These are phyloP conservation scores for Limanda limanda DNA, from an alignment of 2,113 vertebrate species.

Conservation along the genomic window DNA sequence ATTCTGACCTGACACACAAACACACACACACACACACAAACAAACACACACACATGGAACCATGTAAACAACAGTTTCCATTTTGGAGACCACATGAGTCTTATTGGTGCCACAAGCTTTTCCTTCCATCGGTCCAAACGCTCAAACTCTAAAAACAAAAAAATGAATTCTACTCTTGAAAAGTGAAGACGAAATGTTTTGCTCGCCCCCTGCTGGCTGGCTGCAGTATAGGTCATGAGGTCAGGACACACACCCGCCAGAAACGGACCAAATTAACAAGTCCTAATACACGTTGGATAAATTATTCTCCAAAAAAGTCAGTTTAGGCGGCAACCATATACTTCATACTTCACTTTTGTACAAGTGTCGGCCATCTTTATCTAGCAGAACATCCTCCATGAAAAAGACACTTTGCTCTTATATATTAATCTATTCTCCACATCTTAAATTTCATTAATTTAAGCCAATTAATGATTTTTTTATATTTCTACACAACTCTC, in stretches of 20 bases:
- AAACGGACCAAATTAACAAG: too few species aligned
- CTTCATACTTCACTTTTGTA: not conserved
- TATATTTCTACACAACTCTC: not conserved
- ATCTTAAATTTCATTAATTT: not conserved
- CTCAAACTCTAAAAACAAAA: not conserved
- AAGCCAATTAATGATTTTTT: not conserved
- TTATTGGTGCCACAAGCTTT: constrained; percentile 1
- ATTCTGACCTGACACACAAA: not conserved
- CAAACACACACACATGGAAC: not conserved
- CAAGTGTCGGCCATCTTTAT: not conserved
- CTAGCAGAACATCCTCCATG: not conserved
- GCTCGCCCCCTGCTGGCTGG: not conserved
- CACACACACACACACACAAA: not conserved
- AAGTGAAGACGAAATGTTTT: not conserved
- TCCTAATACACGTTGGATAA: too few species aligned
- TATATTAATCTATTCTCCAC: constrained; percentile 31
- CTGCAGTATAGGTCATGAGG: too few species aligned
- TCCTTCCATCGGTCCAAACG: not conserved
- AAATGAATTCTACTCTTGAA: not conserved
- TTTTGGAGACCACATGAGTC: not conserved
- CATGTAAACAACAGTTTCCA: not conserved
- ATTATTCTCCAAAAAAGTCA: too few species aligned
- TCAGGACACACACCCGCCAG: too few species aligned
- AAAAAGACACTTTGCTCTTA: not conserved
- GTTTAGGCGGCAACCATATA: too few species aligned